Base-by-base conservation (phyloP, 2,797 vertebrate genomes). In the Hoplostethus atlanticus region DNA sequence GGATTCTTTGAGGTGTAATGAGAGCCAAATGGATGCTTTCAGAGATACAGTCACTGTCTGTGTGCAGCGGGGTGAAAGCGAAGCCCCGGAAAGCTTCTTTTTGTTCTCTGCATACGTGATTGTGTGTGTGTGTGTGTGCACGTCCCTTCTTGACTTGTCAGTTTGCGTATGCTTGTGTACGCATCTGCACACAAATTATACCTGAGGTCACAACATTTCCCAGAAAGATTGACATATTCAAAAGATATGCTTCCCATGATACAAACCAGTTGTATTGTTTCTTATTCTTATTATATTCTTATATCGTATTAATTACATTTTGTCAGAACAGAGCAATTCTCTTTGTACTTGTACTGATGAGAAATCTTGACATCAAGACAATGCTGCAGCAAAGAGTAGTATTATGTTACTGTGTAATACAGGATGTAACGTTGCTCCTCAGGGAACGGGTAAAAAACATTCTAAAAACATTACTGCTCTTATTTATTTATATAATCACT, bases 1-100 rank as follows among this genome's bases (percentile, higher is more conserved):
- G 30, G 42, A 46, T 56, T 68, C 31, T 68, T 50, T 50, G 11
- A 73, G 34, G 65, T 73, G 54, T 73, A 71, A 78, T 57, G 34
- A 46, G 42, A 68, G n/a, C 48, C 53, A 69, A 76, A 67, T 59
- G 58, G 71, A 76, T 66, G 75, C 80, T 77, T 82, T 78, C 40
- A 80, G 50, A 63, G 62, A 31, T 50, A 30, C 28, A 51, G 67
- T 66, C 38, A 28, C 72, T 75, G 70, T 85, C 71, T 85, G 62
- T 61, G 86, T 58, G 75, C 72, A 83, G 62, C 5, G 16, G 61
- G 17, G 6, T 68, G 69, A 68, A 61, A 78, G 42, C 40, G 40
- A 79, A 13, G 48, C 50, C 0, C 1, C 40, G 75, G 62, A 80
- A 87, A 86, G 72, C 64, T 64, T 67, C 60, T 64, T 58, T 54